Percentiles rank a stretch among this genome's conserved stretches.
Evolutionary conservation across 1,140 invertebrate species (phyloP).

Genomic region (Drosophila rhopaloa): DNA sequence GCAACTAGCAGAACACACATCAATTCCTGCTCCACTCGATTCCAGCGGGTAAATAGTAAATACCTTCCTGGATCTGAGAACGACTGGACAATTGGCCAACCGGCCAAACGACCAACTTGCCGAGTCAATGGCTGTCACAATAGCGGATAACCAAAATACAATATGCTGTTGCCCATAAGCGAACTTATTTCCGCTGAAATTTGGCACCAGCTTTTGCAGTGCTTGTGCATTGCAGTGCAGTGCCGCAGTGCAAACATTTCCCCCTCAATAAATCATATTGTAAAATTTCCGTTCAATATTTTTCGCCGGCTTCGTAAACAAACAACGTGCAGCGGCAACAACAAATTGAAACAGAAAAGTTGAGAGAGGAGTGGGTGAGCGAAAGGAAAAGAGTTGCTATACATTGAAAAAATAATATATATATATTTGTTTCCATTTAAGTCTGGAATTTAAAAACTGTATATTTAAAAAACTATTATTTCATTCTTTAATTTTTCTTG

Average conservation of each 20-base stretch:
- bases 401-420: background rate
- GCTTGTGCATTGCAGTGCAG: conserved; percentile 17
- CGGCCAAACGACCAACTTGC: conserved; percentile 11
- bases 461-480: too few relatives aligned
- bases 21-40: conserved; percentile 51
- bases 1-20: conserved; percentile 49
- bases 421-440: too few relatives aligned
- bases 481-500: too few relatives aligned
- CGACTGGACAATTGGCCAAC: background rate
- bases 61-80: conserved; percentile 22
- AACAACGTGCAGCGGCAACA: conserved; percentile 46
- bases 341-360: conserved; percentile 65
- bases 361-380: conserved; percentile 10
- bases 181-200: conserved; percentile 78
- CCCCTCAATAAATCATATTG: conserved; percentile 75
- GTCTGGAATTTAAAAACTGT: too few relatives aligned
- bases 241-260: conserved; percentile 45
- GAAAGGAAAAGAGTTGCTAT: conserved; percentile 9
- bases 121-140: conserved; percentile 62
- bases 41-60: conserved; percentile 51
- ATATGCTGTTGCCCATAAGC: conserved; percentile 74
- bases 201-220: conserved; percentile 66
- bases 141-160: conserved; percentile 79
- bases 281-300: conserved; percentile 83
- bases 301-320: conserved; percentile 72